These are phyloP conservation scores for Ascidia mentula DNA, from an alignment of 23 tunicate species.

Conservation along the genomic window DNA sequence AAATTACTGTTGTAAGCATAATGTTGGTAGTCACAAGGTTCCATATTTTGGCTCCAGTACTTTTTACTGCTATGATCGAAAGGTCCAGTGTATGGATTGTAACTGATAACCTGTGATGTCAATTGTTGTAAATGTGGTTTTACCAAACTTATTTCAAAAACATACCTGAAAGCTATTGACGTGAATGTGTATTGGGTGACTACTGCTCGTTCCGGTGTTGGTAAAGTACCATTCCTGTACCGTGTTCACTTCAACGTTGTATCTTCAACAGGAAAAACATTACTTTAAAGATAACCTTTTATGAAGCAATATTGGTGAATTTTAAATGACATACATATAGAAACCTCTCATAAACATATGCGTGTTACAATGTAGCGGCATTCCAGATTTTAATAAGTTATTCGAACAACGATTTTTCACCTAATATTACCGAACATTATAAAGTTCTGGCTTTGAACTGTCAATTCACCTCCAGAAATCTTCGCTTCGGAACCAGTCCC, in stretches of 20 bases:
- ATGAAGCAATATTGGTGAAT: too few relatives aligned
- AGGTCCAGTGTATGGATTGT: slow-evolving; percentile 64
- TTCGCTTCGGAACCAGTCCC: not conserved
- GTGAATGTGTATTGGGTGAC: slow-evolving; percentile 59
- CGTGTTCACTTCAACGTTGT: slow-evolving; percentile 26
- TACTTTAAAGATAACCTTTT: too few relatives aligned
- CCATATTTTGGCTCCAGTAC: slow-evolving; percentile 18
- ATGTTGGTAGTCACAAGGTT: slow-evolving; percentile 20
- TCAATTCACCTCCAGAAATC: not conserved
- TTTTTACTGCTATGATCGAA: slow-evolving; percentile 18
- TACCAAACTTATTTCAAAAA: not conserved
- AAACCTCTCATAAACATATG: too few relatives aligned
- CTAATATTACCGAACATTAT: too few relatives aligned
- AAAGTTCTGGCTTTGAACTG: too few relatives aligned
- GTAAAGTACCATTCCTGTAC: slow-evolving; percentile 42
- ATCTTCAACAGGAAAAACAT: too few relatives aligned
- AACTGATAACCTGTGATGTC: slow-evolving; percentile 64
- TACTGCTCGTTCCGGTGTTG: slow-evolving; percentile 27
- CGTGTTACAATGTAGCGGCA: too few relatives aligned
- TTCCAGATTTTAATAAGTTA: too few relatives aligned
- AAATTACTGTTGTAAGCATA: slow-evolving; percentile 22
- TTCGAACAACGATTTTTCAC: too few relatives aligned
- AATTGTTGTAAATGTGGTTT: too few relatives aligned
- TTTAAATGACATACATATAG: too few relatives aligned
- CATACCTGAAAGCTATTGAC: slow-evolving; percentile 40